Percentiles rank a stretch among this genome's conserved stretches.
Evolutionary conservation across 2,113 vertebrate genomes (phyloP).

Genomic region (Scopus umbretta): DNA sequence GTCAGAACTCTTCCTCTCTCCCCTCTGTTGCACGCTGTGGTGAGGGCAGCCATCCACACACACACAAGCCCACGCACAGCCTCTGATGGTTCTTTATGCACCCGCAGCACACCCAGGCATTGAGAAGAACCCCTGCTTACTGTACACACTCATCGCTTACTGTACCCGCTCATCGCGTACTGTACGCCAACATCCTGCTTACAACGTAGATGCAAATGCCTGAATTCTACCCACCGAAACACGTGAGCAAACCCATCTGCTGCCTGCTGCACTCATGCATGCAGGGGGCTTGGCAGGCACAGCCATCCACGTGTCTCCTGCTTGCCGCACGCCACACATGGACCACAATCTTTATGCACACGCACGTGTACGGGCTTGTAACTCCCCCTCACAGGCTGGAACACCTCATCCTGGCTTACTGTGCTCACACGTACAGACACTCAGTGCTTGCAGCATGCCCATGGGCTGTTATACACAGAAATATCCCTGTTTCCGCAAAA

Average conservation of each 20-base stretch:
- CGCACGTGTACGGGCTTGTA: not conserved
- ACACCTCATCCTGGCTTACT: not conserved
- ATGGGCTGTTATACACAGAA: not conserved
- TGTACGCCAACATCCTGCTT: not conserved
- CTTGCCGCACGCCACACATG: not conserved
- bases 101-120: not conserved
- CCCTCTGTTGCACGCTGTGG: not conserved
- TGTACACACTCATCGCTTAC: not conserved
- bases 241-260: not conserved
- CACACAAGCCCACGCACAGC: not conserved
- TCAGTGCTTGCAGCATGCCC: accelerated
- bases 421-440: not conserved
- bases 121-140: not conserved
- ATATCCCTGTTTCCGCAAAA: not conserved
- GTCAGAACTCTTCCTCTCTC: not conserved
- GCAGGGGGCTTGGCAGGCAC: not conserved
- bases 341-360: not conserved
- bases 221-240: not conserved
- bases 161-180: not conserved
- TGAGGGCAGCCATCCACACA: not conserved
- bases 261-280: not conserved
- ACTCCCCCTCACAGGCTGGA: not conserved
- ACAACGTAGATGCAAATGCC: not conserved
- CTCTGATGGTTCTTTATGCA: not conserved
- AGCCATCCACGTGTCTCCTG: not conserved